Base-by-base conservation (phyloP, 2,113 vertebrate species). In the Pseudolaguvia tuberculata region DNA sequence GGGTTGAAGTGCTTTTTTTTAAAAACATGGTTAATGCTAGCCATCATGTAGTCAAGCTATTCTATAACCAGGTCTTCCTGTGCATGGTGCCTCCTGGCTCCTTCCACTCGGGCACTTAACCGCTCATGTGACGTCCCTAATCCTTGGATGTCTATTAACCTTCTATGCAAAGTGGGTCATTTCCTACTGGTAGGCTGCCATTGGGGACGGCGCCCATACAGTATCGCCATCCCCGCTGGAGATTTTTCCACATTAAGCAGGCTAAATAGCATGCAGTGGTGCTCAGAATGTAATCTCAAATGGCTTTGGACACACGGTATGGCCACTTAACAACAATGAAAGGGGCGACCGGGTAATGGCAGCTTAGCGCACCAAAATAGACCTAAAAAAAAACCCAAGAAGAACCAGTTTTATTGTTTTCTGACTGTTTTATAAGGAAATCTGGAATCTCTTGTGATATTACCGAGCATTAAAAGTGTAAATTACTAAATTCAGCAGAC, bases 201-300 rank as follows among this genome's bases (percentile, higher is more conserved):
- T 82, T 76, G 72, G 65, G 63, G 75, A 67, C 35, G 14, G 14
- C 55, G 72, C 71, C 80, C 63, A 53, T 35, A 29, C 77, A 77
- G 57, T 79, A 70, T 53, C 47, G 65, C 51, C 55, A 58, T 78
- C 80, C 68, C 77, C 59, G 42, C 48, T 62, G 56, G 78, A 52
- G 75, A 47, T 79, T 84, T 87, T 87, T 88, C 86, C 86, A 85
- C 87, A 86, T 87, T 83, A 85, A 79, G 57, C 59, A 21, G 11
- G 70, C 79, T 77, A 80, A 75, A 78, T 81, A 78, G 79, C 79
- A 69, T 62, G 52, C 62, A 25, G 63, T 61, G 66, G 73, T 51
- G 73, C 67, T 72, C 53, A 67, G 80, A 81, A 81, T 81, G 77
- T 79, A 78, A 78, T 81, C 75, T 77, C 48, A 35, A 70, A 62